Conservation (phyloP, 2,113 vertebrate genomes). For the Greenwoodochromis staneri region DNA sequence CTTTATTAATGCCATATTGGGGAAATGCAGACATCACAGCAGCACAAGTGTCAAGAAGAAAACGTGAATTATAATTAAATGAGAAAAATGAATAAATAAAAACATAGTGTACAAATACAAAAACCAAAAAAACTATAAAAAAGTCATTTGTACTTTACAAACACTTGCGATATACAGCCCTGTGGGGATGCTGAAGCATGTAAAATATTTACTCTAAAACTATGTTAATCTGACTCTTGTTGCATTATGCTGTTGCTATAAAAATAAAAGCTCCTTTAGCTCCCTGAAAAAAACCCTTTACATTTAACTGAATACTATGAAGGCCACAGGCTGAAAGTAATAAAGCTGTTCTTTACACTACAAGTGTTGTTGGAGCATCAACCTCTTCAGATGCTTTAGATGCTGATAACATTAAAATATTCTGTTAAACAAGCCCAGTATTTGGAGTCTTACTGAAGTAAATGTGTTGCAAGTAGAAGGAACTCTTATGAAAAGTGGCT, state of each 20-base stretch:
- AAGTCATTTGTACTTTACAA: background rate
- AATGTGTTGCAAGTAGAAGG: background rate
- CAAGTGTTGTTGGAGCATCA: background rate
- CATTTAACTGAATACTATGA: background rate
- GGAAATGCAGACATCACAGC: background rate
- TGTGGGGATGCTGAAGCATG: background rate
- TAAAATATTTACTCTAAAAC: background rate
- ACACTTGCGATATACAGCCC: background rate
- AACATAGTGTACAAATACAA: background rate
- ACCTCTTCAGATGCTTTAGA: background rate
- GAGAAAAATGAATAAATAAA: background rate
- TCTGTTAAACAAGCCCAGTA: background rate
- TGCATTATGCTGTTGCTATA: background rate
- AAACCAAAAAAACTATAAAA: background rate
- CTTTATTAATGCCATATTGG: background rate
- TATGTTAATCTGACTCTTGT: background rate
- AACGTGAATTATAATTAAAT: background rate
- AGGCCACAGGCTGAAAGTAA: background rate
- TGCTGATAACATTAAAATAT: background rate
- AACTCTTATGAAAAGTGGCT: background rate
- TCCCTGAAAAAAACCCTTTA: background rate
- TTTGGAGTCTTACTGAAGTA: background rate
- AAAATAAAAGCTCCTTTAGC: background rate
- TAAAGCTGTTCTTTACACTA: background rate
- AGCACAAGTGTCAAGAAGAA: background rate